A percentile compares a stretch with the other conserved stretches of the same genome.
Evolutionary conservation across 2,797 vertebrate genomes (phyloP).

Genomic region (Champsocephalus esox): DNA sequence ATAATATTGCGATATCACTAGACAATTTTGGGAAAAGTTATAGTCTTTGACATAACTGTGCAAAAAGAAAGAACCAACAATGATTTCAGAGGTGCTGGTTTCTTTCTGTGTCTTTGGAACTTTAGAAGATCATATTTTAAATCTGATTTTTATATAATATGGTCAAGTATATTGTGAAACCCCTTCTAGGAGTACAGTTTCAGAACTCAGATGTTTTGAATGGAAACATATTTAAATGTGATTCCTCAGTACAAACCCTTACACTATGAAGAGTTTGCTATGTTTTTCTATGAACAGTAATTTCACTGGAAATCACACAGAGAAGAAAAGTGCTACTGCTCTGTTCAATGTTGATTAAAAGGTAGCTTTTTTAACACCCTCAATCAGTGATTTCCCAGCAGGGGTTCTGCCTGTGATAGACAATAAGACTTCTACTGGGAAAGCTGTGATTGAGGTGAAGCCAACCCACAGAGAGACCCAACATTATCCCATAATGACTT

Average conservation of each 20-base stretch:
- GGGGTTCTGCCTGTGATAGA: constrained; percentile 34
- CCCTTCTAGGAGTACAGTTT: background rate
- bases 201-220: background rate
- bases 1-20: too few relatives aligned
- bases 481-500: constrained; percentile 12
- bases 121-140: too few relatives aligned
- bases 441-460: constrained; percentile 35
- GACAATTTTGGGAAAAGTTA: too few relatives aligned
- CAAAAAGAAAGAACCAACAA: too few relatives aligned
- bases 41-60: too few relatives aligned
- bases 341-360: constrained; percentile 10
- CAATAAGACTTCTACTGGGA: constrained; percentile 33
- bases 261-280: background rate
- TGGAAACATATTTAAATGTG: background rate
- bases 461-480: constrained; percentile 8
- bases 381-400: constrained; percentile 58
- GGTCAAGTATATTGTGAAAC: too few relatives aligned
- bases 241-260: background rate
- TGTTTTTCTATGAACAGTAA: background rate
- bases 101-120: too few relatives aligned
- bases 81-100: too few relatives aligned
- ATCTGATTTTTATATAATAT: too few relatives aligned
- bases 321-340: constrained; percentile 15
- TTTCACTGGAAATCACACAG: constrained; percentile 13
- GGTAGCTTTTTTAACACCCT: constrained; percentile 24